A percentile compares a stretch with the other conserved stretches of the same genome.
Evolutionary conservation across 2,113 vertebrate species (phyloP).

Genomic region (Bagarius yarrelli): DNA sequence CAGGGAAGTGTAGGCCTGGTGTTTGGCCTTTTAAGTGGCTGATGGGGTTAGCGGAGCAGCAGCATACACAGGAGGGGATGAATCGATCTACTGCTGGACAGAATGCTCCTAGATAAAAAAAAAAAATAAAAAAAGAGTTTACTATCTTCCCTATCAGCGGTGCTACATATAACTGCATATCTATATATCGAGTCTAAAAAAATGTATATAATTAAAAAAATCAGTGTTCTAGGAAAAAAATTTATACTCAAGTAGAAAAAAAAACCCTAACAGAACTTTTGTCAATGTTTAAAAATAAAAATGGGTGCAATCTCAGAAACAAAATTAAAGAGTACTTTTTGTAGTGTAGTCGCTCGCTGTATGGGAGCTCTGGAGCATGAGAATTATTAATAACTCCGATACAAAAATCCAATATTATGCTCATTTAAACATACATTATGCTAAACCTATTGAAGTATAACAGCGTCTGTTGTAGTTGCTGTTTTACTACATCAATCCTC

Average conservation of each 20-base stretch:
- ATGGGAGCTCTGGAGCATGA: neutral
- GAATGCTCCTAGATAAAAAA: neutral
- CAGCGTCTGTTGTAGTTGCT: neutral
- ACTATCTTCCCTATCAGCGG: neutral
- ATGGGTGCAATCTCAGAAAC: neutral
- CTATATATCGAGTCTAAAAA: neutral
- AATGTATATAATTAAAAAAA: neutral
- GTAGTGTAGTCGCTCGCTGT: neutral
- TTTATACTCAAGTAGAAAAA: neutral
- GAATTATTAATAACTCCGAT: neutral
- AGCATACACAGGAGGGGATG: constrained; percentile 12
- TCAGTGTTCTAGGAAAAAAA: neutral
- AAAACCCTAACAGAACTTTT: neutral
- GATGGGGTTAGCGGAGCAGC: constrained; percentile 17
- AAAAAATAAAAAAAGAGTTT: neutral
- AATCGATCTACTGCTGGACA: neutral
- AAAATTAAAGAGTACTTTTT: too few relatives aligned
- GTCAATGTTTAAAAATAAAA: neutral
- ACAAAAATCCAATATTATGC: neutral
- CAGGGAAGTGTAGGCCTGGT: constrained; percentile 13
- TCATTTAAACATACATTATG: neutral
- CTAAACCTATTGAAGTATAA: neutral
- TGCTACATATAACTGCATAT: neutral
- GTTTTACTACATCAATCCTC: constrained; percentile 12
- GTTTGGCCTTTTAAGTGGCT: constrained; percentile 39